Conservation (phyloP, 2,888 invertebrate species). For the Aphrophora alni region DNA sequence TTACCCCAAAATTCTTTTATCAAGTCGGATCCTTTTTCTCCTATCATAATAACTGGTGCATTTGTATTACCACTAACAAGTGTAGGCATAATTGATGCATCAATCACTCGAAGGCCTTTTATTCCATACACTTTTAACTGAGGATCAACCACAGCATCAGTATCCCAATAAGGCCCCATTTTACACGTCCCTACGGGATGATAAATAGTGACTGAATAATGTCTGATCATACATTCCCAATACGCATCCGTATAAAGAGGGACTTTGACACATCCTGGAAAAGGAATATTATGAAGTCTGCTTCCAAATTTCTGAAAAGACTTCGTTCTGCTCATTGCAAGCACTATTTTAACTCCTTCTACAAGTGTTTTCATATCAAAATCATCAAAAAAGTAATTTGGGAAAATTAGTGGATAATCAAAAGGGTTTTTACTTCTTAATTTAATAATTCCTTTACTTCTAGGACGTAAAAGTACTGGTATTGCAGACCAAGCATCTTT, state of each 20-base stretch:
- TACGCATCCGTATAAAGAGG: slow-evolving; percentile 74
- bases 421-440: slow-evolving; percentile 83
- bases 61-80: slow-evolving; percentile 87
- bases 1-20: slow-evolving; percentile 79
- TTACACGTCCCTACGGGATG: slow-evolving; percentile 88
- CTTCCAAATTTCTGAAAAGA: slow-evolving; percentile 79
- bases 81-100: slow-evolving; percentile 87
- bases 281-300: slow-evolving; percentile 70
- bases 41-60: slow-evolving; percentile 88
- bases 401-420: slow-evolving; percentile 88
- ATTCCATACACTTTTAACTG: slow-evolving; percentile 81
- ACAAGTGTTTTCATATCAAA: slow-evolving; percentile 79
- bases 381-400: slow-evolving; percentile 87
- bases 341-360: slow-evolving; percentile 85
- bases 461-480: slow-evolving; percentile 79
- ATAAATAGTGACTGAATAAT: slow-evolving; percentile 83
- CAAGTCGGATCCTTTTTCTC: slow-evolving; percentile 87
- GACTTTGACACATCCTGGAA: slow-evolving; percentile 77
- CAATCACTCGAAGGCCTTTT: slow-evolving; percentile 78
- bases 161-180: slow-evolving; percentile 89
- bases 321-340: slow-evolving; percentile 79
- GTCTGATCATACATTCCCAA: slow-evolving; percentile 87
- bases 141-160: slow-evolving; percentile 82
- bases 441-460: slow-evolving; percentile 81
- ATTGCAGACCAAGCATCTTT: slow-evolving; percentile 84